phyloP scores from a whole-genome alignment of 1,140 invertebrate genomes.

The Drosophila lowei region DNA sequence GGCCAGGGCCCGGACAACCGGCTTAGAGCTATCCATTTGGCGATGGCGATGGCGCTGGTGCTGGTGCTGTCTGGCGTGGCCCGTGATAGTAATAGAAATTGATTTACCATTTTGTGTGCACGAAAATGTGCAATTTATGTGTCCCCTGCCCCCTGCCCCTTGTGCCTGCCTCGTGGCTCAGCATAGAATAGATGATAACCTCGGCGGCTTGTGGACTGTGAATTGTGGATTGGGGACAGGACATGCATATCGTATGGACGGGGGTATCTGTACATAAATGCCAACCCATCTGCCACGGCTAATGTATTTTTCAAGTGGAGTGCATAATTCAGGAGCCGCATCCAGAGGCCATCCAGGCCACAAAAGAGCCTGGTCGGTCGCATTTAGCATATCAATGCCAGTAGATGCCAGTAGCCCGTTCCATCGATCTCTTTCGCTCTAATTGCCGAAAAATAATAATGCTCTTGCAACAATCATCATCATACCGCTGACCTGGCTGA shows the following conservation, averaged over 20 bases:
- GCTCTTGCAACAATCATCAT: slow-evolving; percentile 19
- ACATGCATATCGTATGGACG: slow-evolving; percentile 6
- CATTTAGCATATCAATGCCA: slow-evolving; percentile 54
- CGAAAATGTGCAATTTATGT: slow-evolving; percentile 79
- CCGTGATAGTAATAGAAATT: slow-evolving; percentile 75
- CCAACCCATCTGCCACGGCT: slow-evolving; percentile 31
- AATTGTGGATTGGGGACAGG: slow-evolving; percentile 48
- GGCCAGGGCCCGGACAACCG: slow-evolving; percentile 59
- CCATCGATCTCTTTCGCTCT: slow-evolving; percentile 37
- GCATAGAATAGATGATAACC: slow-evolving; percentile 52
- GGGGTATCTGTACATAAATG: slow-evolving; percentile 39
- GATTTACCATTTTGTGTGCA: slow-evolving; percentile 74
- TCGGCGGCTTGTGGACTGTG: slow-evolving; percentile 36
- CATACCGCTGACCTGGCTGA: slow-evolving; percentile 2
- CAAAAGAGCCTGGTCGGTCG: background rate
- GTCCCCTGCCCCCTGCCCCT: slow-evolving; percentile 13
- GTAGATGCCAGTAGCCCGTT: too few relatives aligned
- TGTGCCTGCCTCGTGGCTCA: slow-evolving; percentile 10
- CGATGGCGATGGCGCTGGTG: too few relatives aligned
- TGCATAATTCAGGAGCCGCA: slow-evolving; percentile 66
- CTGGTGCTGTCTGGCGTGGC: slow-evolving; percentile 1
- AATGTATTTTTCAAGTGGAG: slow-evolving; percentile 72
- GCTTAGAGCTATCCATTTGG: slow-evolving; percentile 44
- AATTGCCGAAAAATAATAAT: slow-evolving; percentile 69
- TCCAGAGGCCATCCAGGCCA: slow-evolving; percentile 40